Evolutionary conservation across 2,888 invertebrate genomes (phyloP).

Genomic region (Patella caerulea): DNA sequence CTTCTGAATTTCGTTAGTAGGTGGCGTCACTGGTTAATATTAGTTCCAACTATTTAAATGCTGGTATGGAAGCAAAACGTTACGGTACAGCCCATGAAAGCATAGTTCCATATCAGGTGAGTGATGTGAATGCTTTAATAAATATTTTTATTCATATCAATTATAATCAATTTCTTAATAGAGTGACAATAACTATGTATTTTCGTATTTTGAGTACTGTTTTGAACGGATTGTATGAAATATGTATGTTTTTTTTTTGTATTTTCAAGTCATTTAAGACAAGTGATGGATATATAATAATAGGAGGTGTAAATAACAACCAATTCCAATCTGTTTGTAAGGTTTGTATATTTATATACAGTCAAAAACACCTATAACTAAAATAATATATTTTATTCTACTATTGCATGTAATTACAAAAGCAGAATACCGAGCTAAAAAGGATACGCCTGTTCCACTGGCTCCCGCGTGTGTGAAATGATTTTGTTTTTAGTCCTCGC

Average conservation of each 20-base stretch:
- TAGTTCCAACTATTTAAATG: conserved; percentile 90
- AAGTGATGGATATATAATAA: conserved; percentile 82
- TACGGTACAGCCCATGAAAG: conserved; percentile 96
- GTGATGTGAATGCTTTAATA: not conserved
- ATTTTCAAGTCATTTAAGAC: conserved; percentile 80
- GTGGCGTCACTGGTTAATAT: conserved; percentile 89
- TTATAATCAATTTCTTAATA: too few species aligned
- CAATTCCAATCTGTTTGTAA: conserved; percentile 65
- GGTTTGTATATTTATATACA: conserved; percentile 42
- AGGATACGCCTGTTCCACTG: too few species aligned
- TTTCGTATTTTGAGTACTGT: too few species aligned
- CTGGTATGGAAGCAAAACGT: conserved; percentile 81
- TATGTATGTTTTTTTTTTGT: not conserved
- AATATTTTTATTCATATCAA: not conserved
- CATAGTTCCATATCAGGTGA: conserved; percentile 91
- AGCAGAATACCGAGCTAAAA: too few species aligned
- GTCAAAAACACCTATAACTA: too few species aligned
- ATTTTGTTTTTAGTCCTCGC: too few species aligned
- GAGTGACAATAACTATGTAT: too few species aligned
- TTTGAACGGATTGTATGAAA: too few species aligned
- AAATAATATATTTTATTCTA: too few species aligned
- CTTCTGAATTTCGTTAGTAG: conserved; percentile 49
- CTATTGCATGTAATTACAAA: too few species aligned
- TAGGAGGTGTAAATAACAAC: conserved; percentile 87
- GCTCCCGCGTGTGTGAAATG: too few species aligned